Conservation (phyloP, 2,888 invertebrate species). For the Poecilus cupreus region DNA sequence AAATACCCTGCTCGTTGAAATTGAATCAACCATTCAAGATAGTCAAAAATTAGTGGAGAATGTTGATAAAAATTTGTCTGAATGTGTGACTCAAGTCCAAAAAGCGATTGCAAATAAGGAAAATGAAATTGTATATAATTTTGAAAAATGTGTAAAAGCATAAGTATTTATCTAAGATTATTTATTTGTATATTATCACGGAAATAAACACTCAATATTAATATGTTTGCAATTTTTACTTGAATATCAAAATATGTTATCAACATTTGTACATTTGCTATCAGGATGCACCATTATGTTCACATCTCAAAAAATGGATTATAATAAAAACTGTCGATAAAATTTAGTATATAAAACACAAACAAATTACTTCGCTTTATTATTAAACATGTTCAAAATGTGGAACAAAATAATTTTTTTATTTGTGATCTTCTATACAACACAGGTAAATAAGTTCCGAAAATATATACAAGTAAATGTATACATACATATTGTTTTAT, state of each 20-base stretch:
- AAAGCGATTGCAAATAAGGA: background rate
- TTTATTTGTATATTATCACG: background rate
- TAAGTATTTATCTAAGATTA: background rate
- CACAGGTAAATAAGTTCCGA: too few relatives aligned
- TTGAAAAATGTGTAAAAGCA: slow-evolving; percentile 1
- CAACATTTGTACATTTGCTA: background rate
- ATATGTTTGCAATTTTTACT: background rate
- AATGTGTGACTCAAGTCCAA: background rate
- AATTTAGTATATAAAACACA: too few relatives aligned
- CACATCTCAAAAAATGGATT: too few relatives aligned
- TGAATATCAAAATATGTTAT: slow-evolving; percentile 1
- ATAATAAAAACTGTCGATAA: too few relatives aligned
- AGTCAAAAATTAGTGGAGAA: background rate
- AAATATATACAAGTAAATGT: too few relatives aligned
- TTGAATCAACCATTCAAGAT: background rate
- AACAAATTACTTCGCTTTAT: too few relatives aligned
- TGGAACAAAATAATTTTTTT: too few relatives aligned
- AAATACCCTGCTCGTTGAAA: background rate
- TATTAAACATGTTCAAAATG: too few relatives aligned
- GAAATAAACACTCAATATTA: background rate
- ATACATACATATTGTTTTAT: too few relatives aligned
- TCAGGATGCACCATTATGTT: background rate
- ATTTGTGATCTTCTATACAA: too few relatives aligned
- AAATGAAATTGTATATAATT: background rate
- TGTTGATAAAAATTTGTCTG: background rate